phyloP scores from a whole-genome alignment of 2,888 invertebrate species.

The Epirrhoe tristata region DNA sequence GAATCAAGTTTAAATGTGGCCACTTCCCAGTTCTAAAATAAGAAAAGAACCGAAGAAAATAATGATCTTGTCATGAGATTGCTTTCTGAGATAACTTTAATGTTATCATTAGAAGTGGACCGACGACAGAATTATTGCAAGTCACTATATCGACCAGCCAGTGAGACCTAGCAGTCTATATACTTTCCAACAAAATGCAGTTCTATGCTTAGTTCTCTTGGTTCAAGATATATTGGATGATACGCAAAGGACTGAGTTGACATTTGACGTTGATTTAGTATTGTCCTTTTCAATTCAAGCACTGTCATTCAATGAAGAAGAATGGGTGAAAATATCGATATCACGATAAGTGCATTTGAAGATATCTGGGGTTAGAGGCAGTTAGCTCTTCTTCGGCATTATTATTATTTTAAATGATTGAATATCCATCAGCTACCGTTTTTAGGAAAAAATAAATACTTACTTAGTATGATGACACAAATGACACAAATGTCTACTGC shows the following conservation, averaged over 20 bases:
- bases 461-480: too few species aligned
- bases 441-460: too few species aligned
- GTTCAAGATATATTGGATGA: slow-evolving; percentile 60
- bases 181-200: slow-evolving; percentile 42
- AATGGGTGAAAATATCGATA: slow-evolving; percentile 14
- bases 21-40: slow-evolving; percentile 20
- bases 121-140: slow-evolving; percentile 77
- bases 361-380: not conserved
- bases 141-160: slow-evolving; percentile 66
- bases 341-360: not conserved
- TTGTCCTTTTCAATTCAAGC: slow-evolving; percentile 71
- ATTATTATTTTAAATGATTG: too few species aligned
- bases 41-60: slow-evolving; percentile 29
- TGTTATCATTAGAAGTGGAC: slow-evolving; percentile 83
- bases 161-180: slow-evolving; percentile 54
- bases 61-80: slow-evolving; percentile 56
- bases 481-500: too few species aligned
- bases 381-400: too few species aligned
- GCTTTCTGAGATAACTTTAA: slow-evolving; percentile 79
- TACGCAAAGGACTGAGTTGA: slow-evolving; percentile 71
- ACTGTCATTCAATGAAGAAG: slow-evolving; percentile 63
- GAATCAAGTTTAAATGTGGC: not conserved
- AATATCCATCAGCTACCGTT: too few species aligned
- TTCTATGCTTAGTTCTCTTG: slow-evolving; percentile 55
- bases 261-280: slow-evolving; percentile 84